These are phyloP conservation scores for Exephanes ischioxanthus DNA, from an alignment of 2,888 invertebrate genomes.

Conservation along the genomic window DNA sequence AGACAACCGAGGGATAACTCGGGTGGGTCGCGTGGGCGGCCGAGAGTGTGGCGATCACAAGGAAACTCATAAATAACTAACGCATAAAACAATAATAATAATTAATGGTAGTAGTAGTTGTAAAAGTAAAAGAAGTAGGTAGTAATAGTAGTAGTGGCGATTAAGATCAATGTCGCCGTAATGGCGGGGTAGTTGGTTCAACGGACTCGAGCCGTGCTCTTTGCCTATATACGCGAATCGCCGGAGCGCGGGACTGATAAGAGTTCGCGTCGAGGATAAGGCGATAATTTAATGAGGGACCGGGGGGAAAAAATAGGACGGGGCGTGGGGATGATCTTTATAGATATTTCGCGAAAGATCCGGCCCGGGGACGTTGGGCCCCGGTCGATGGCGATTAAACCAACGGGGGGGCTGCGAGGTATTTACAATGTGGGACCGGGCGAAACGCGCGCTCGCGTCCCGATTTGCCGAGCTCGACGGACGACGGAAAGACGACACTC, in stretches of 20 bases:
- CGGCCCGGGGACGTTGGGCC: slow-evolving; percentile 23
- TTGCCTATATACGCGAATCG: neutral
- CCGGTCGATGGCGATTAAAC: slow-evolving; percentile 30
- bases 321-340: slow-evolving; percentile 50
- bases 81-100: slow-evolving; percentile 77
- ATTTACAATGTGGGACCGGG: slow-evolving; percentile 60
- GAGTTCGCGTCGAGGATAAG: slow-evolving; percentile 15
- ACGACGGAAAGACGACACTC: slow-evolving; percentile 45
- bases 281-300: slow-evolving; percentile 10
- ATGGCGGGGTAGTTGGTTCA: slow-evolving; percentile 69
- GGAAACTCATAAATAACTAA: slow-evolving; percentile 80
- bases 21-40: slow-evolving; percentile 70
- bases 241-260: slow-evolving; percentile 6
- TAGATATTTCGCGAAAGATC: slow-evolving; percentile 58
- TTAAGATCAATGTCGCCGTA: slow-evolving; percentile 74
- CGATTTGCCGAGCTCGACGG: slow-evolving; percentile 24
- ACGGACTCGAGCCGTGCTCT: slow-evolving; percentile 31
- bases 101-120: slow-evolving; percentile 68
- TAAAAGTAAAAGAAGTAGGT: slow-evolving; percentile 56
- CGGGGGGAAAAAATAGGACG: neutral
- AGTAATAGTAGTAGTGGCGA: slow-evolving; percentile 72
- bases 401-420: slow-evolving; percentile 65
- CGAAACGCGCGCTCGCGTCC: slow-evolving; percentile 12
- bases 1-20: slow-evolving; percentile 56
- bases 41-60: slow-evolving; percentile 80